Conservation (phyloP, 53 echinoderm and acorn worm species). For the Mesocentrotus franciscanus region DNA sequence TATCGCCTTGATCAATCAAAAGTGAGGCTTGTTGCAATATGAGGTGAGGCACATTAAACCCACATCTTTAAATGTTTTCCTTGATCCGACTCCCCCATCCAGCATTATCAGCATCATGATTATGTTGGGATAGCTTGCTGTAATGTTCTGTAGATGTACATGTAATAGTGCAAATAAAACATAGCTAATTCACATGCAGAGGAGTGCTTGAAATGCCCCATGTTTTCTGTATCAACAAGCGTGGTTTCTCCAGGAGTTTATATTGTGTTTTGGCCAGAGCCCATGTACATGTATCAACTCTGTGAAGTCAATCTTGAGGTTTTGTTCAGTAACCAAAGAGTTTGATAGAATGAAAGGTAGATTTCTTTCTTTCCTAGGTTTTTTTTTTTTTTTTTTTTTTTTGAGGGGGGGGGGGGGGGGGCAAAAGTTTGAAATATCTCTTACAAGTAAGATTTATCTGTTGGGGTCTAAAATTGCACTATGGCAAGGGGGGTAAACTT, state of each 20-base stretch:
- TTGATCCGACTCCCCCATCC: background rate
- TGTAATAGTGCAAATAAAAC: slow-evolving; percentile 11
- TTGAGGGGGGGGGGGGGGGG: too few species aligned
- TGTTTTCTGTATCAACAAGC: slow-evolving; percentile 23
- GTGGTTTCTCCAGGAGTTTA: background rate
- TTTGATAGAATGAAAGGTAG: too few species aligned
- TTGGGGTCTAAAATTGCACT: too few species aligned
- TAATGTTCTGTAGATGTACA: background rate
- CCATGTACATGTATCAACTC: background rate
- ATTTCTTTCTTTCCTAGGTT: too few species aligned
- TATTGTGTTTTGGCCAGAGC: background rate
- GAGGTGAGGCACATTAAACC: background rate
- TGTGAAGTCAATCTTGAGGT: too few species aligned
- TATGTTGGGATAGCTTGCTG: background rate
- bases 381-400: too few species aligned
- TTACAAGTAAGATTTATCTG: too few species aligned
- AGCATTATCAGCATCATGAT: background rate
- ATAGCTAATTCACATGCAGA: background rate
- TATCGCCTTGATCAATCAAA: background rate
- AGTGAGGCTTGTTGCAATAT: background rate
- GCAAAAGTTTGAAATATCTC: too few species aligned
- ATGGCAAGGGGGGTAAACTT: too few species aligned
- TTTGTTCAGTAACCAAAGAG: too few species aligned
- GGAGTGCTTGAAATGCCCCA: background rate
- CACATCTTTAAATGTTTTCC: background rate